Evolutionary conservation across 2,113 vertebrate genomes (phyloP), one percentile per base, ranked within the genome.

Genomic region (Varanus salvator): DNA sequence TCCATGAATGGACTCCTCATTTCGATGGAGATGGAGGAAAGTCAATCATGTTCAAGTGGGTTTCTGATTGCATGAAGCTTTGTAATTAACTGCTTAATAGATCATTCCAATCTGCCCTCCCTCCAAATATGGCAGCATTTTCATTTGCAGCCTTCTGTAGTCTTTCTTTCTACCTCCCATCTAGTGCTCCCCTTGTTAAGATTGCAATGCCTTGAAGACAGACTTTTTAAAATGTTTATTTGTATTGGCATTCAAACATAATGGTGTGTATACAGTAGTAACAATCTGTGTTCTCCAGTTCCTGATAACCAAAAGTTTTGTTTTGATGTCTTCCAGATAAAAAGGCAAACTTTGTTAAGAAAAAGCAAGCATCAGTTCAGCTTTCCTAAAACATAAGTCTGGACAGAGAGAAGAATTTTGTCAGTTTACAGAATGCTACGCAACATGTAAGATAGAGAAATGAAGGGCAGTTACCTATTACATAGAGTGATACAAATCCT

Each of bases 201-300:
- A 57, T 19, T 71, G 15, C 3, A 87, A 54, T 8, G 66, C 15
- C 15, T 82, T 74, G 6, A 60, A 60, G 57, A 31, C 68, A 80
- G 44, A 44, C 17, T 57, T 80, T 4, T 1, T 27, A 29, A 52
- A 29, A 29, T 19, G 60, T 21, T 64, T 19, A 64, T 64, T 19
- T 19, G 21, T 11, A 15, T 60, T 60, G 11, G 57, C 15, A n/a
- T 85, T 85, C 50, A 21, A 71, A n/a, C 23, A 80, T 69, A 27
- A 19, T 81, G 31, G 52, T 88, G 8, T 57, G 72, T 6, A 54
- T 82, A 50, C 68, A 44, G 78, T 14, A 54, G 31, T 50, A 82
- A 82, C 3, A 0, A 0, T 0, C 1, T 31, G 11, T 74, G 25
- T 74, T 57, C n/a, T 8, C 76, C 71, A 3, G 4, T 21, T 81